Evolutionary conservation across 2,113 vertebrate species (phyloP).

Genomic region (Megaceryle torquata): DNA sequence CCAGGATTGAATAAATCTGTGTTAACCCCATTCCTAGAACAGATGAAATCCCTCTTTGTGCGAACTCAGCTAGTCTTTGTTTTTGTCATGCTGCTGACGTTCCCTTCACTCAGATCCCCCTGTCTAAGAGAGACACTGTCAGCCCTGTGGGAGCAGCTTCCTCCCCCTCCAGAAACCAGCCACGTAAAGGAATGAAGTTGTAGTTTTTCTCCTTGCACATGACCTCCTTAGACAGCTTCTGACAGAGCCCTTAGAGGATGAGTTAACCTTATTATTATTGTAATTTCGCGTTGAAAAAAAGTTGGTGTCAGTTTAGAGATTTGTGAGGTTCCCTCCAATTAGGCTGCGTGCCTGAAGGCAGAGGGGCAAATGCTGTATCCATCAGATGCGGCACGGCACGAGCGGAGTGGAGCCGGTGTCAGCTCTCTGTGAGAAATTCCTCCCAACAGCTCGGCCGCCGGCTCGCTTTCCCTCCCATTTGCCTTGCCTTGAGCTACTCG

Average conservation of each 20-base stretch:
- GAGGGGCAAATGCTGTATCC: not conserved
- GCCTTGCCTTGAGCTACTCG: not conserved
- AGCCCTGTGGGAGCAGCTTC: not conserved
- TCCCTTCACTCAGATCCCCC: not conserved
- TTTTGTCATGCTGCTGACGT: not conserved
- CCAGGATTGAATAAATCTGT: not conserved
- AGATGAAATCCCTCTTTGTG: not conserved
- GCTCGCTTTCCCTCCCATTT: not conserved
- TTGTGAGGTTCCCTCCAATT: slow-evolving; percentile 20
- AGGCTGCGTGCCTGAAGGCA: not conserved
- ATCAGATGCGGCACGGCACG: rapidly evolving
- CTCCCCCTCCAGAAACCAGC: not conserved
- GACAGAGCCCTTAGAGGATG: slow-evolving; percentile 8
- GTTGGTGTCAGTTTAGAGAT: slow-evolving; percentile 1
- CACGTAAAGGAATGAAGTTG: not conserved
- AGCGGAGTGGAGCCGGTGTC: rapidly evolving
- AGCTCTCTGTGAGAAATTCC: not conserved
- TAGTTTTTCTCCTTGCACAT: not conserved
- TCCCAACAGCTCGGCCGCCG: not conserved
- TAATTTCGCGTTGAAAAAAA: slow-evolving; percentile 8
- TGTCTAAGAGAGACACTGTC: not conserved
- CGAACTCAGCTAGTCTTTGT: slow-evolving; percentile 15
- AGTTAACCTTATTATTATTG: slow-evolving; percentile 39
- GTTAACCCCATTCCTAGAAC: not conserved
- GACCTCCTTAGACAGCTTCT: slow-evolving; percentile 7